Evolutionary conservation across 2,888 invertebrate species (phyloP).

Genomic region (Heterodera filipjevi): DNA sequence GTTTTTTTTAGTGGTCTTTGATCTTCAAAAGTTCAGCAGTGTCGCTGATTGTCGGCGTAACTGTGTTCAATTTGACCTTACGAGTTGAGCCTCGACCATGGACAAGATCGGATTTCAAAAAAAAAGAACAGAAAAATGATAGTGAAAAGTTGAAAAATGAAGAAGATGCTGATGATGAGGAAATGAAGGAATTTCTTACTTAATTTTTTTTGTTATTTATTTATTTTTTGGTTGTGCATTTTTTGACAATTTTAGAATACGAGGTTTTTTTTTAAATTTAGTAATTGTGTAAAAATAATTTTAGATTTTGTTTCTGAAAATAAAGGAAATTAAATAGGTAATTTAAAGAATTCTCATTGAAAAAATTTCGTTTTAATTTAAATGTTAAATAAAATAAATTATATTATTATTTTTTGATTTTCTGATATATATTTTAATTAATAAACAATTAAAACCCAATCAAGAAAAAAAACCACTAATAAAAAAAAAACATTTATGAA

Average conservation of each 20-base stretch:
- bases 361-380: too few species aligned
- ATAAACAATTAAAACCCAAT: too few species aligned
- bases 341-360: too few species aligned
- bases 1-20: not conserved
- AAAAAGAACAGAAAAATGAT: not conserved
- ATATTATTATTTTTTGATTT: too few species aligned
- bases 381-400: too few species aligned
- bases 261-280: not conserved
- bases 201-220: not conserved
- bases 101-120: not conserved
- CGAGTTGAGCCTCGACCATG: conserved; percentile 8
- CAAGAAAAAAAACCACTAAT: too few species aligned
- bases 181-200: not conserved
- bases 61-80: conserved; percentile 3
- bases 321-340: too few species aligned
- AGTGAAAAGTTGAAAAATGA: not conserved
- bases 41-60: not conserved
- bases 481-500: too few species aligned
- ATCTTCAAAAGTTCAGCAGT: not conserved
- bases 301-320: too few species aligned
- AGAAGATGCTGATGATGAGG: not conserved
- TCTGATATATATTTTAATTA: too few species aligned
- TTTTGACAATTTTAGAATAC: not conserved
- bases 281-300: too few species aligned
- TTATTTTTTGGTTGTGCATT: not conserved